Conservation (phyloP, 2,888 invertebrate genomes). For the Apeira syringaria region DNA sequence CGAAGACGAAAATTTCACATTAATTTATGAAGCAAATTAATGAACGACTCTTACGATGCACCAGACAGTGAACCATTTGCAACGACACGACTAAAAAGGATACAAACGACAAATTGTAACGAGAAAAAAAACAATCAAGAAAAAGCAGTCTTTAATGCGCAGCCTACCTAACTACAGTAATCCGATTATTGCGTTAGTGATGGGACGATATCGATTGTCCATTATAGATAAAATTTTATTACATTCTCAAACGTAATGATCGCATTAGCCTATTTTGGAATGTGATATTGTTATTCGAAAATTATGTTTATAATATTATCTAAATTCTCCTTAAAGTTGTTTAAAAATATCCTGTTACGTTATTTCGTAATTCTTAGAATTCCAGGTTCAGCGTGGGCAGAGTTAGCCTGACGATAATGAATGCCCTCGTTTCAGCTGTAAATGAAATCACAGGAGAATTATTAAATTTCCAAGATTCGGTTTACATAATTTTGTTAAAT, state of each 20-base stretch:
- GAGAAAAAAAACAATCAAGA: constrained; percentile 16
- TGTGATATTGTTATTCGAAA: constrained; percentile 2
- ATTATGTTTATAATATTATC: too few relatives aligned
- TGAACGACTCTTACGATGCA: constrained; percentile 8
- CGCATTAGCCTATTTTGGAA: constrained; percentile 8
- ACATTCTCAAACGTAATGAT: constrained; percentile 5
- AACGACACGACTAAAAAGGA: background rate
- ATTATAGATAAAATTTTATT: constrained; percentile 28
- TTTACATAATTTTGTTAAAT: too few relatives aligned
- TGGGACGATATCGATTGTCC: constrained; percentile 23
- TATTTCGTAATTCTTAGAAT: too few relatives aligned
- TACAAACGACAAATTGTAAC: background rate
- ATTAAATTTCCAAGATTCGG: too few relatives aligned
- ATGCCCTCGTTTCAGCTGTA: too few relatives aligned
- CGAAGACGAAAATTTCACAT: too few relatives aligned
- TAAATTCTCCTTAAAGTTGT: too few relatives aligned
- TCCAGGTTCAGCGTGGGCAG: too few relatives aligned
- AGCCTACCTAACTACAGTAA: constrained; percentile 38
- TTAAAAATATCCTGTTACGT: too few relatives aligned
- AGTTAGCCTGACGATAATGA: too few relatives aligned
- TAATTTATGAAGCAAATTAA: background rate
- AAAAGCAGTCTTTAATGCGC: constrained; percentile 33
- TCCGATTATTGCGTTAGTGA: constrained; percentile 33
- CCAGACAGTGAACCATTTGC: constrained; percentile 10
- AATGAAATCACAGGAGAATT: too few relatives aligned